Evolutionary conservation across 2,113 vertebrate genomes (phyloP).

Genomic region (Raja brachyura): DNA sequence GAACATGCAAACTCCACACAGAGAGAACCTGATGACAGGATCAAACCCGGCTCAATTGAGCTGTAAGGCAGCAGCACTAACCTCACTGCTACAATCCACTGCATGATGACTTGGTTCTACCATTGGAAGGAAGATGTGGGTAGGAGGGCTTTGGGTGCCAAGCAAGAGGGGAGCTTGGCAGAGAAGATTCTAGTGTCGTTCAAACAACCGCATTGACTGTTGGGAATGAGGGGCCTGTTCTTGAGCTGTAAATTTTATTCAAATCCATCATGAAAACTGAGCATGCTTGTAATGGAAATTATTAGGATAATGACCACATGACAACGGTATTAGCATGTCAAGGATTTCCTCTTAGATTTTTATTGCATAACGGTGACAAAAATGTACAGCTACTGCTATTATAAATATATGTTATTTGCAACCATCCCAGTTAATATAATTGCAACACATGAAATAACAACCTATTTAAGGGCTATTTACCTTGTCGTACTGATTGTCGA

Average conservation of each 20-base stretch:
- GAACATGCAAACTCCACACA: too few relatives aligned
- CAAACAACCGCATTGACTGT: neutral
- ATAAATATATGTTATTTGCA: neutral
- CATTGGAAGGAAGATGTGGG: too few relatives aligned
- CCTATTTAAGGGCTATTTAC: conserved; percentile 6
- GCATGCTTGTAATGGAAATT: neutral
- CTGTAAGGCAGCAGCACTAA: too few relatives aligned
- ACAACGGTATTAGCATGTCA: conserved; percentile 11
- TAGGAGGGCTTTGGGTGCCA: too few relatives aligned
- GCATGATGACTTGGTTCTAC: too few relatives aligned
- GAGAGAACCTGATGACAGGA: too few relatives aligned
- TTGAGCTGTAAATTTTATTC: neutral
- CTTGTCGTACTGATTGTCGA: neutral
- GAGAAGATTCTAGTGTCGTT: neutral
- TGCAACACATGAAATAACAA: conserved; percentile 8
- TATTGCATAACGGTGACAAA: neutral
- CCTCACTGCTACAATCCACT: too few relatives aligned
- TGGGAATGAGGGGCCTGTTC: neutral
- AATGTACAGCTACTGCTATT: conserved; percentile 8
- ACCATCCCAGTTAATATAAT: neutral
- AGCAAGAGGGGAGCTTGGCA: too few relatives aligned
- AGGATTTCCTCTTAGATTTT: neutral
- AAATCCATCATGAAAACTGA: neutral
- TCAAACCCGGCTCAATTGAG: too few relatives aligned
- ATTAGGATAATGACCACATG: neutral